A percentile compares a stretch with the other conserved stretches of the same genome.
Evolutionary conservation across 53 echinoderm and acorn worm genomes (phyloP).

Genomic region (Antedon mediterranea): DNA sequence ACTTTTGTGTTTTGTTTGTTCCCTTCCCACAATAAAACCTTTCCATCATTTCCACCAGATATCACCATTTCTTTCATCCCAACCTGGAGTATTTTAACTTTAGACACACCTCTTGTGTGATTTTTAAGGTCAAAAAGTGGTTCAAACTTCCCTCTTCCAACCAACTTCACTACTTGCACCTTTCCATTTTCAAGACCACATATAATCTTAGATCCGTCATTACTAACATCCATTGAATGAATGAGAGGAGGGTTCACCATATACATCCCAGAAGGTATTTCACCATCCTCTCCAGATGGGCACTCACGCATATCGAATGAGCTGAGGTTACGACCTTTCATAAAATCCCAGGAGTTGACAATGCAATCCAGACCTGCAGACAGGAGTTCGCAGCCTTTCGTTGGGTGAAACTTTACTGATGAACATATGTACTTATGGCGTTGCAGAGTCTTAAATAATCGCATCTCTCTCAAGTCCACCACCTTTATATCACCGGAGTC

Average conservation of each 20-base stretch:
- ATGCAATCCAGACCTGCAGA: slow-evolving; percentile 29
- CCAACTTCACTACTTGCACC: slow-evolving; percentile 25
- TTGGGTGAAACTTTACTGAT: slow-evolving; percentile 20
- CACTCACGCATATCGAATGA: slow-evolving; percentile 25
- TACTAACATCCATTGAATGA: slow-evolving; percentile 22
- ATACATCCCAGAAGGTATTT: slow-evolving; percentile 5
- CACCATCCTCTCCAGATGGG: neutral
- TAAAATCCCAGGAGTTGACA: slow-evolving; percentile 28
- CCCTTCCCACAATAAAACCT: slow-evolving; percentile 26
- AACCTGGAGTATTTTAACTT: slow-evolving; percentile 18
- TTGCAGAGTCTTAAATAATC: slow-evolving; percentile 25
- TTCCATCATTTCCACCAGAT: slow-evolving; percentile 43
- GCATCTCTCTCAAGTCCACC: slow-evolving; percentile 19
- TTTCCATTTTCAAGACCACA: slow-evolving; percentile 35
- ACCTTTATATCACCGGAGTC: slow-evolving; percentile 27
- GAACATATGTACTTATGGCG: slow-evolving; percentile 35
- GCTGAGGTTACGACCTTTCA: slow-evolving; percentile 8
- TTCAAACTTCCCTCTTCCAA: slow-evolving; percentile 6
- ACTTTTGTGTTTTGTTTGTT: neutral
- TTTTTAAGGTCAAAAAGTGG: slow-evolving; percentile 6
- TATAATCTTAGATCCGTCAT: slow-evolving; percentile 9
- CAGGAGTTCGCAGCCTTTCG: slow-evolving; percentile 18
- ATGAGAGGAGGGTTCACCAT: slow-evolving; percentile 38
- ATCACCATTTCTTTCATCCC: slow-evolving; percentile 12
- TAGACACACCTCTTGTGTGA: slow-evolving; percentile 35